These are phyloP conservation scores for Drosophila tani DNA, from an alignment of 1,140 invertebrate species.

Conservation along the genomic window DNA sequence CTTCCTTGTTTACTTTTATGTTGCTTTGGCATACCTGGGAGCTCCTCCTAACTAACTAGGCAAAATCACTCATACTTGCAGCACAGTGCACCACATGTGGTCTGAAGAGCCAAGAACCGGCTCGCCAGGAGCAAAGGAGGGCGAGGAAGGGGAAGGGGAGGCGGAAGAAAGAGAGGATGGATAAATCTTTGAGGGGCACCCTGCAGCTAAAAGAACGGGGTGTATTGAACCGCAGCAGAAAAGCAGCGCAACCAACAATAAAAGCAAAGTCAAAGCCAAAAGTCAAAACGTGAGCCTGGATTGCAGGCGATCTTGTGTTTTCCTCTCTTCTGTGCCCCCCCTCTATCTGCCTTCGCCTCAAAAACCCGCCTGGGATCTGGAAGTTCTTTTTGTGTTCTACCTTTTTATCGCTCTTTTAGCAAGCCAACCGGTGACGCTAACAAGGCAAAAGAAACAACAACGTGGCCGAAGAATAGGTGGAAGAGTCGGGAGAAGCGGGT, in stretches of 20 bases:
- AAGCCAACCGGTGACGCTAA: slow-evolving; percentile 71
- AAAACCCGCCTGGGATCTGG: slow-evolving; percentile 49
- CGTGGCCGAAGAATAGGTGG: slow-evolving; percentile 25
- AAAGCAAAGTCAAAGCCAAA: slow-evolving; percentile 68
- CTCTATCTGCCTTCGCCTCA: neutral
- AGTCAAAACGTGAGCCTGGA: slow-evolving; percentile 82
- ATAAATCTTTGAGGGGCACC: slow-evolving; percentile 60
- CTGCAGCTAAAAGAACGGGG: slow-evolving; percentile 75
- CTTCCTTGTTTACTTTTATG: slow-evolving; percentile 18
- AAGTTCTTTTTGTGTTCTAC: slow-evolving; percentile 31
- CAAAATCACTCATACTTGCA: slow-evolving; percentile 77
- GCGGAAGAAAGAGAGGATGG: slow-evolving; percentile 14
- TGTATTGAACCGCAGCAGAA: slow-evolving; percentile 65
- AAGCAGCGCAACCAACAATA: slow-evolving; percentile 18
- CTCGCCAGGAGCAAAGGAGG: slow-evolving; percentile 43
- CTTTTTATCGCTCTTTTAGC: slow-evolving; percentile 81
- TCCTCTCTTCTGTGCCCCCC: neutral
- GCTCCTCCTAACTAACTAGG: slow-evolving; percentile 68
- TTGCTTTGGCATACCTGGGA: slow-evolving; percentile 54
- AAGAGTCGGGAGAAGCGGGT: slow-evolving; percentile 15
- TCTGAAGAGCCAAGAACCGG: slow-evolving; percentile 57
- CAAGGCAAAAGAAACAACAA: slow-evolving; percentile 54
- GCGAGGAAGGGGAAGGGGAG: neutral
- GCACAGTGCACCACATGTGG: slow-evolving; percentile 67
- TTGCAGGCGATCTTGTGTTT: slow-evolving; percentile 37